A percentile compares a stretch with the other conserved stretches of the same genome.
These are phyloP conservation scores for Agriopis aurantiaria DNA, from an alignment of 2,888 invertebrate genomes.

Conservation along the genomic window DNA sequence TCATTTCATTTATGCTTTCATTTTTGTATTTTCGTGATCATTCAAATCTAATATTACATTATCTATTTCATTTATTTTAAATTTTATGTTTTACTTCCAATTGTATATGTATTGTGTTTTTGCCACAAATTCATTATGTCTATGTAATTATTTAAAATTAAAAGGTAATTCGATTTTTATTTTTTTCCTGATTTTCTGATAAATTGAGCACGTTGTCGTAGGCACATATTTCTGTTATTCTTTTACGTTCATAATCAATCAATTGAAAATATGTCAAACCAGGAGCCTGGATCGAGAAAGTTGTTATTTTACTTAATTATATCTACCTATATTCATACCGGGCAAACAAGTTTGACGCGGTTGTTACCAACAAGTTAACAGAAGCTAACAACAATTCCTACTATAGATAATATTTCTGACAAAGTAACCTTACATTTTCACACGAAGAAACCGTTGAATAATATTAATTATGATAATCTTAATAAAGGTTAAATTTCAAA, in stretches of 20 bases:
- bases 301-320: conserved; percentile 2
- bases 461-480: not conserved
- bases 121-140: too few species aligned
- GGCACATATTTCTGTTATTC: not conserved
- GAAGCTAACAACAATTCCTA: conserved; percentile 7
- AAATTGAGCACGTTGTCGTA: too few species aligned
- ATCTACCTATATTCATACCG: not conserved
- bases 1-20: too few species aligned
- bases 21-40: too few species aligned
- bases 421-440: conserved; percentile 4
- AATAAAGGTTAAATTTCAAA: not conserved
- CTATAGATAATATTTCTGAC: conserved; percentile 13
- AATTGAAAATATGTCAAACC: not conserved
- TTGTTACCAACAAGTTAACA: conserved; percentile 6
- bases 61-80: too few species aligned
- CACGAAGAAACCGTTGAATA: conserved; percentile 1
- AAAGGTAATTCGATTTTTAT: too few species aligned
- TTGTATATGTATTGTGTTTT: too few species aligned
- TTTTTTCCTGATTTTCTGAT: too few species aligned
- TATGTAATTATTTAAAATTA: too few species aligned
- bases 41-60: too few species aligned
- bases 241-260: not conserved
- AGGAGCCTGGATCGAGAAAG: not conserved
- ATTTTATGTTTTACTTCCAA: too few species aligned
- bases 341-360: conserved; percentile 13